phyloP scores from a whole-genome alignment of 2,797 vertebrate genomes.

The Jordanella pulchra region DNA sequence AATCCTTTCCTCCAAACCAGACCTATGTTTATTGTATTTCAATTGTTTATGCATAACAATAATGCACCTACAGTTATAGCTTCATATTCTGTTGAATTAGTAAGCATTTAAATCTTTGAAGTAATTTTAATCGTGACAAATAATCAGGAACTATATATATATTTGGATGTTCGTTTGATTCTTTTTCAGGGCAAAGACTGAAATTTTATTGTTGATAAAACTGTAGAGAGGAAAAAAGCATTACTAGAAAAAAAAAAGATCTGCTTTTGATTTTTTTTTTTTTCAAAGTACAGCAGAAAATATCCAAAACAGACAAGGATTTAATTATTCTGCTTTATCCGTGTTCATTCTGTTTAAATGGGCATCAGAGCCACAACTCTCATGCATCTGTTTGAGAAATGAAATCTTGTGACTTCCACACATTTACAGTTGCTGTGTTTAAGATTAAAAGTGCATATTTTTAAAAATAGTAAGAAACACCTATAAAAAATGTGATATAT shows the following conservation, averaged over 20 bases:
- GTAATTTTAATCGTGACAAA: background rate
- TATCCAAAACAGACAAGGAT: background rate
- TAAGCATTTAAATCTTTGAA: background rate
- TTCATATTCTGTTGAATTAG: slow-evolving; percentile 1
- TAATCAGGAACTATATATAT: background rate
- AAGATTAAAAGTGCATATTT: background rate
- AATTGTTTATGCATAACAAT: slow-evolving; percentile 23
- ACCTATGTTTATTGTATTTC: slow-evolving; percentile 15
- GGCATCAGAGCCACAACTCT: background rate
- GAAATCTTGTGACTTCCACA: background rate
- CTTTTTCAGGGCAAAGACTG: slow-evolving; percentile 3
- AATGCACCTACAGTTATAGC: background rate
- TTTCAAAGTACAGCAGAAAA: background rate
- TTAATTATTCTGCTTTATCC: background rate
- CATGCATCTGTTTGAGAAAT: background rate
- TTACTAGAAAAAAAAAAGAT: background rate
- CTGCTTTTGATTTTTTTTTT: background rate
- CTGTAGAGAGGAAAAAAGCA: background rate
- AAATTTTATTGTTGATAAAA: background rate
- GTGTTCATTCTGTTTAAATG: background rate
- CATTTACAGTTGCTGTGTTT: background rate
- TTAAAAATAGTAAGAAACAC: background rate
- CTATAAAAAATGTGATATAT: no score
- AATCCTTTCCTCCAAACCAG: slow-evolving; percentile 40
- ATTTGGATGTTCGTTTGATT: background rate